These are phyloP conservation scores for Leptinotarsa peninsularis DNA, from an alignment of 2,888 invertebrate species.

Conservation along the genomic window DNA sequence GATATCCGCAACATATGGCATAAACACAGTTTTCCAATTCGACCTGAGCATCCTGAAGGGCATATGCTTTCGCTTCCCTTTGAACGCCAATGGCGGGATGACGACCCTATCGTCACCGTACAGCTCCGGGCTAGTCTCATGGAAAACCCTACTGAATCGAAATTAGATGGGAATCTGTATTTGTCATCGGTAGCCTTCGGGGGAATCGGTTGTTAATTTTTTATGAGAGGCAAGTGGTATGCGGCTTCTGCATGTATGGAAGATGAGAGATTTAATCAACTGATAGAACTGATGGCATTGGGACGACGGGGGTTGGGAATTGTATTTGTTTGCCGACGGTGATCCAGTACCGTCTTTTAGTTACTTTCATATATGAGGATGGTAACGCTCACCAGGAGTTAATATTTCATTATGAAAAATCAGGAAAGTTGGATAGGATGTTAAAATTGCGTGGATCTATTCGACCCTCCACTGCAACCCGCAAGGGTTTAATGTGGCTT, in stretches of 20 bases:
- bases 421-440: not conserved
- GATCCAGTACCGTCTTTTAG: constrained; percentile 3
- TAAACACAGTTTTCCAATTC: too few species aligned
- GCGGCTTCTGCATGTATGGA: constrained; percentile 34
- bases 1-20: too few species aligned
- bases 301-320: constrained; percentile 17
- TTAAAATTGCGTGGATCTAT: too few species aligned
- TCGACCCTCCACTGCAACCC: too few species aligned
- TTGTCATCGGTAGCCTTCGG: constrained; percentile 45
- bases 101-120: constrained; percentile 4
- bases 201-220: constrained; percentile 45
- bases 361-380: too few species aligned
- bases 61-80: not conserved
- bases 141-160: constrained; percentile 42
- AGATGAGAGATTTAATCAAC: constrained; percentile 42
- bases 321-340: constrained; percentile 14
- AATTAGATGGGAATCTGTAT: constrained; percentile 47
- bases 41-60: not conserved
- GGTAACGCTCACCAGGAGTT: not conserved
- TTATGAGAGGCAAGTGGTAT: constrained; percentile 43
- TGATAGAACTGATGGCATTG: constrained; percentile 33
- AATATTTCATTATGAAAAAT: not conserved
- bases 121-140: constrained; percentile 16
- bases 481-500: too few species aligned
- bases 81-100: constrained; percentile 14